phyloP scores from a whole-genome alignment of 2,888 invertebrate genomes.

The Actias luna region DNA sequence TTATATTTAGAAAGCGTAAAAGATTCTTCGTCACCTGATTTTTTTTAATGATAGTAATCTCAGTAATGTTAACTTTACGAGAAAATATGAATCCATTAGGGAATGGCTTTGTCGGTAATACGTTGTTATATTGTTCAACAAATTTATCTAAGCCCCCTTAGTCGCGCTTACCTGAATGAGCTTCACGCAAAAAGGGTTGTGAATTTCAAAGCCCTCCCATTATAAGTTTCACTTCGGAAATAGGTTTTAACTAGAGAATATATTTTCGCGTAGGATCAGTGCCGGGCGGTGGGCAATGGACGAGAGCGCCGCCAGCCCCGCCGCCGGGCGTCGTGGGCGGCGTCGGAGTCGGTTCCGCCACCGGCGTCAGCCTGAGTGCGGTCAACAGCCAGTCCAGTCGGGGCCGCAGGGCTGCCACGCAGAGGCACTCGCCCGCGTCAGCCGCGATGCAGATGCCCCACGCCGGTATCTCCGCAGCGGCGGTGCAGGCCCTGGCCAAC shows the following conservation, averaged over 20 bases:
- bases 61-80: too few species aligned
- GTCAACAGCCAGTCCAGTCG: conserved; percentile 56
- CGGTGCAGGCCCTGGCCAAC: conserved; percentile 71
- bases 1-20: too few species aligned
- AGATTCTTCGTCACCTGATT: too few species aligned
- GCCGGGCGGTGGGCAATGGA: conserved; percentile 87
- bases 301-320: conserved; percentile 88
- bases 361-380: conserved; percentile 45
- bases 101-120: too few species aligned
- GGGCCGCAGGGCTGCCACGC: conserved; percentile 54
- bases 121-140: too few species aligned
- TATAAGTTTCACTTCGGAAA: too few species aligned
- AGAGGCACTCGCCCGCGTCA: conserved; percentile 56
- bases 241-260: background rate
- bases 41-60: too few species aligned
- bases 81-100: too few species aligned
- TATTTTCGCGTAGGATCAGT: conserved; percentile 51
- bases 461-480: conserved; percentile 62
- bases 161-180: too few species aligned
- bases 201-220: too few species aligned
- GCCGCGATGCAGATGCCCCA: conserved; percentile 71
- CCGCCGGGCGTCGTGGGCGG: conserved; percentile 72
- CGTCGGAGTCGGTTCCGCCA: conserved; percentile 42
- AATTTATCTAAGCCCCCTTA: too few species aligned
- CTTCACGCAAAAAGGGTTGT: too few species aligned